Percentiles rank a stretch among this genome's conserved stretches.
phyloP scores from a whole-genome alignment of 2,888 invertebrate species.

The Phytoseiulus persimilis region DNA sequence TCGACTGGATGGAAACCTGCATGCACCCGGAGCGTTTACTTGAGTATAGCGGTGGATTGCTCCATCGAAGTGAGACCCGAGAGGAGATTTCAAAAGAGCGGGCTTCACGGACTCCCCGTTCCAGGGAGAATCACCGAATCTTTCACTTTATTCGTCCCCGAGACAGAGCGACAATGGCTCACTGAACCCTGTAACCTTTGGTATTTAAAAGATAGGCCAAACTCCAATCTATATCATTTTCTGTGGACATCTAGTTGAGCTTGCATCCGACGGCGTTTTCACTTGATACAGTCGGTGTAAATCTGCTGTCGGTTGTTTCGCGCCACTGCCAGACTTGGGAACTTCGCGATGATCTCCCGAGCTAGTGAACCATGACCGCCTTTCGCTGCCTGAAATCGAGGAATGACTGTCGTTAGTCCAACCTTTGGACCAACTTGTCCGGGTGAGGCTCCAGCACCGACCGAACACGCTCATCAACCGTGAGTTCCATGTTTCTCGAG shows the following conservation, averaged over 20 bases:
- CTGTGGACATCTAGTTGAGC: background rate
- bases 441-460: background rate
- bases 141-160: too few species aligned
- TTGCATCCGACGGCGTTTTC: background rate
- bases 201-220: too few species aligned
- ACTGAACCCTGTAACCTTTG: too few species aligned
- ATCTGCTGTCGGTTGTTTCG: background rate
- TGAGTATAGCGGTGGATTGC: too few species aligned
- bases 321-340: background rate
- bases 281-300: background rate
- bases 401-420: background rate
- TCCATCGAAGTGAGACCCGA: too few species aligned
- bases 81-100: too few species aligned
- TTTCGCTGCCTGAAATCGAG: slow-evolving; percentile 15
- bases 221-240: too few species aligned
- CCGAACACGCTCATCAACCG: background rate
- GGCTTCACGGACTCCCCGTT: too few species aligned
- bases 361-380: background rate
- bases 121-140: too few species aligned
- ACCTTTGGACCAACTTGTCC: background rate
- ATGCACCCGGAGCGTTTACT: too few species aligned
- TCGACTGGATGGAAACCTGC: too few species aligned
- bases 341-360: background rate
- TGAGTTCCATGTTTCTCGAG: background rate
- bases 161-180: too few species aligned